phyloP scores from a whole-genome alignment of 2,797 vertebrate species.

The Tokudaia tokunoshimensis region DNA sequence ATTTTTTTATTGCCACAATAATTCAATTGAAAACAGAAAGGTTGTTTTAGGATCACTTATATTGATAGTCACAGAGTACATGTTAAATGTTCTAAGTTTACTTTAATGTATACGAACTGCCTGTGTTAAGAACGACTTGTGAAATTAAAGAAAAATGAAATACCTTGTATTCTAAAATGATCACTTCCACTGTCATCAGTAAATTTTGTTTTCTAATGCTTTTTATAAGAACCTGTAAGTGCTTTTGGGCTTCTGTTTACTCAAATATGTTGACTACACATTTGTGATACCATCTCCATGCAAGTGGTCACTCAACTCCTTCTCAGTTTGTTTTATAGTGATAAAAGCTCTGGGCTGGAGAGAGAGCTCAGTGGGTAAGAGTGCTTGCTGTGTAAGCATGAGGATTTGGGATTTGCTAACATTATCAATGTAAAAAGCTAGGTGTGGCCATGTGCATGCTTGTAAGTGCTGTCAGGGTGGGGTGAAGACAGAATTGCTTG shows the following conservation, averaged over 20 bases:
- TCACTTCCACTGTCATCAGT: background rate
- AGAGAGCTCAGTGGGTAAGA: background rate
- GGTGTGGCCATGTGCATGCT: background rate
- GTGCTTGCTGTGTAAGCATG: background rate
- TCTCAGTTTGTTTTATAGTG: background rate
- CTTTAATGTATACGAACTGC: slow-evolving; percentile 15
- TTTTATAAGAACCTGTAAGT: slow-evolving; percentile 11
- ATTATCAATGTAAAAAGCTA: background rate
- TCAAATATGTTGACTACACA: slow-evolving; percentile 1
- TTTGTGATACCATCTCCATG: background rate
- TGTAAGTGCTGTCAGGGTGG: background rate
- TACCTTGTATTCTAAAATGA: slow-evolving; percentile 9
- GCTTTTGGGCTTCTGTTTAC: background rate
- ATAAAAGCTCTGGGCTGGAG: background rate
- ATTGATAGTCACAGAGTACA: slow-evolving; percentile 25
- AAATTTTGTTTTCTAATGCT: slow-evolving; percentile 18
- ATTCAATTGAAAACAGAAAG: slow-evolving; percentile 58
- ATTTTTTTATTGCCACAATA: slow-evolving; percentile 64
- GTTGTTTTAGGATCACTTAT: slow-evolving; percentile 61
- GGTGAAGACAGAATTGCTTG: background rate
- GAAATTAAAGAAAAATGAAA: slow-evolving; percentile 54
- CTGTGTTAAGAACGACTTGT: background rate
- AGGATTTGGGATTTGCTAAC: background rate
- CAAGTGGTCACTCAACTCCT: background rate
- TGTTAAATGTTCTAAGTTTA: background rate